Evolutionary conservation across 2,888 invertebrate genomes (phyloP), one percentile per base, ranked within the genome.

Genomic region (Hyalella azteca): DNA sequence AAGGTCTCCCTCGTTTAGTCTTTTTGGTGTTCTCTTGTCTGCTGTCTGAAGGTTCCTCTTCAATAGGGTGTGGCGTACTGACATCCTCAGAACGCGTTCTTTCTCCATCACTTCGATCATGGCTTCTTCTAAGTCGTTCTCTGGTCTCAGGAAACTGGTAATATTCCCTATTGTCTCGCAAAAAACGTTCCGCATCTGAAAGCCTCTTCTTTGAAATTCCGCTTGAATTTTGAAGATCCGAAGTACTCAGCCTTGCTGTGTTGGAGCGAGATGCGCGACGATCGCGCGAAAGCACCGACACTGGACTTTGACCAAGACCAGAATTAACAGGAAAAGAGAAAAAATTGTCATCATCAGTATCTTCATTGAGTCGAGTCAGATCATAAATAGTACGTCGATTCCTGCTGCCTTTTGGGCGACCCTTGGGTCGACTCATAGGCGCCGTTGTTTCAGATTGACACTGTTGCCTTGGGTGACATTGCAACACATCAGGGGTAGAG

Each of bases 71-170:
- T 36, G 66, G 19, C 19, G 36, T 36, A 15, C 19, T 66, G 13
- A 15, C 29, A 3, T 66, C 66, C 3, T 36, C 66, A 36, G 22
- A n/a, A 13, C 45, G 41, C 29, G 5, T 19, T 45, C 73, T 78
- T 40, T 83, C 80, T 40, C 81, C 78, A 11, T 78, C 80, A 36
- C 49, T 77, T 11, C 66, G 66, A n/a, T 81, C 77, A 15, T 79
- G 78, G 32, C 78, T 81, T 29, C 79, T 81, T 22, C 83, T 48
- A 22, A 83, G 50, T 22, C 83, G 73, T 48, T 83, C 83, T 48
- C 77, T 50, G n/a, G 83, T 83, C 79, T 83, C 83, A 60, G 81
- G 83, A 54, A 83, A 83, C 73, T 83, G 83, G 45, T 83, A 83
- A 54, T 83, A 83, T 48, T 83, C 83, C 48, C 78, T 49, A 29